phyloP scores from a whole-genome alignment of 2,113 vertebrate genomes.

The Chaetorhynchus papuensis region DNA sequence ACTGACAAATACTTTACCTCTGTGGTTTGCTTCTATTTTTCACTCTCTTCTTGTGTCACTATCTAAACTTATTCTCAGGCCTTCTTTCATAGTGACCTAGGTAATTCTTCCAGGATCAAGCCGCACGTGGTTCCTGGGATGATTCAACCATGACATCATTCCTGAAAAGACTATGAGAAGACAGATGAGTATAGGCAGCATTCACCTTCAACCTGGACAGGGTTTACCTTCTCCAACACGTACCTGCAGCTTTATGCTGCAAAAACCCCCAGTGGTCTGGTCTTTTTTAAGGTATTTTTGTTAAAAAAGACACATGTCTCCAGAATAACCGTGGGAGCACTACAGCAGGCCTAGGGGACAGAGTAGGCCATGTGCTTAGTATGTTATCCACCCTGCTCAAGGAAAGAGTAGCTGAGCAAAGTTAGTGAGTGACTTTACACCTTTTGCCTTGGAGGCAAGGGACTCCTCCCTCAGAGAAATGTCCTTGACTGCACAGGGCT shows the following conservation, averaged over 20 bases:
- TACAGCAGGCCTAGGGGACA: not conserved
- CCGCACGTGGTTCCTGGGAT: not conserved
- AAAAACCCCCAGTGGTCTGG: not conserved
- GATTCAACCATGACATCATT: not conserved
- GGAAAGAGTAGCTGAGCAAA: not conserved
- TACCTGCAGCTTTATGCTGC: not conserved
- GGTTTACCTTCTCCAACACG: not conserved
- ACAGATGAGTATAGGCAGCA: not conserved
- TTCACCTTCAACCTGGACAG: not conserved
- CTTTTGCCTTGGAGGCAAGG: not conserved
- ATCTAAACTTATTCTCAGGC: not conserved
- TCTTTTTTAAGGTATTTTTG: not conserved
- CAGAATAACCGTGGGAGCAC: not conserved
- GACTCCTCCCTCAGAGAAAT: fast-evolving
- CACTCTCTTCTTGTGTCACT: not conserved
- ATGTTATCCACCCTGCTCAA: not conserved
- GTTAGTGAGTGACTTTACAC: not conserved
- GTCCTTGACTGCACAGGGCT: not conserved
- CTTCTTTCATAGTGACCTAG: not conserved
- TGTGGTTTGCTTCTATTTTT: not conserved
- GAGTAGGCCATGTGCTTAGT: not conserved
- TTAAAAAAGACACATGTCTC: not conserved
- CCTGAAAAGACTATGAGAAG: not conserved
- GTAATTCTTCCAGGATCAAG: not conserved
- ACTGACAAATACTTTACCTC: not conserved